Base-by-base conservation (phyloP, 1,140 invertebrate species). In the Procambarus virginalis region DNA sequence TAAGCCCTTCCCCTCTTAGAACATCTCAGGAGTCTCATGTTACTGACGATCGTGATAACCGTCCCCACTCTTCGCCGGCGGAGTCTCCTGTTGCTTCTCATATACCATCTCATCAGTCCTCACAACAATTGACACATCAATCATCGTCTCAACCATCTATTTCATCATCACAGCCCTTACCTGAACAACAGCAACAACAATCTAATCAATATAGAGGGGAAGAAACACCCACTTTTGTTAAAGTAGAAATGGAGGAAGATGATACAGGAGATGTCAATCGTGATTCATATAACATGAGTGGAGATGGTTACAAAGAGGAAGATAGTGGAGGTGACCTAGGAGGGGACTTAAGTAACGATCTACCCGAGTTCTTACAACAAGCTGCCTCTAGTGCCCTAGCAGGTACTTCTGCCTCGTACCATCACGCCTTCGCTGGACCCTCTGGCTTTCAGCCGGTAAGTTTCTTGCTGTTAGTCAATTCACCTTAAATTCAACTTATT, bases 331-430 rank as follows among this genome's bases (percentile, higher is more conserved):
- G 34, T 34, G 87, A 87, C 75, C 64, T 86, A 75, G 88, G 77
- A 17, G 89, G 88, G 58, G 91, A 92, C 49, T 76, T 92, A 17
- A 92, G 89, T 75, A 92, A 88, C 85, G 91, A 92, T 60, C 83
- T 92, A 12, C 91, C 91, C 34, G 91, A 92, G 76, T 92, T 92
- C 73, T 88, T 92, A n/a, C 91, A 92, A 70, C 91, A 92, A 70
- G 87, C 91, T 22, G 87, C 87, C 68, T 89, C 87, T n/a, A 73
- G 87, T 46, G 87, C 87, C 81, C 81, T 89, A 8, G 87, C 87
- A 14, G 81, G 87, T 48, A 87, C 91, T 55, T 86, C 83, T 48
- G 89, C 84, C n/a, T 87, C 89, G 9, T 90, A 92, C 81, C 89
- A 85, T 58, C 89, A 90, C 49, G 85, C 91, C 75, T 92, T 92